Conservation (phyloP, 2,888 invertebrate genomes). For the Schrankia costaestrigalis region DNA sequence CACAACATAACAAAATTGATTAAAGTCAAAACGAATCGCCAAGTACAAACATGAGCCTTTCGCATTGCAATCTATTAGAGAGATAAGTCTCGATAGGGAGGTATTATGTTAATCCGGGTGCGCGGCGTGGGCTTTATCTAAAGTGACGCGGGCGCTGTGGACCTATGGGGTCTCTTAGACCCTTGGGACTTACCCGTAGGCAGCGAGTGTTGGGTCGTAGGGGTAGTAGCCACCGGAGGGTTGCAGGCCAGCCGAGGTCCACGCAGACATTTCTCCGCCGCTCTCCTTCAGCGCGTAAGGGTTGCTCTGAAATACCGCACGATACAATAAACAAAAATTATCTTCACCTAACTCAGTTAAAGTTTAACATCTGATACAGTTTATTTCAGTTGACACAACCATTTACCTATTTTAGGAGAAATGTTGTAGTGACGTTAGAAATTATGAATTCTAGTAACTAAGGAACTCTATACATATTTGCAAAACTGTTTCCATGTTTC, state of each 20-base stretch:
- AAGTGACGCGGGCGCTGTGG: constrained; percentile 63
- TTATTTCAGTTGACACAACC: constrained; percentile 18
- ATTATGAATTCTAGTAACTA: too few relatives aligned
- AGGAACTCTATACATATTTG: too few relatives aligned
- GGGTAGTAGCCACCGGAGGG: constrained; percentile 96
- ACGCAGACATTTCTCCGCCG: constrained; percentile 93
- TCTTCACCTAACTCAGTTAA: constrained; percentile 11
- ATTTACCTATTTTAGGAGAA: not conserved
- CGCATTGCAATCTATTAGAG: constrained; percentile 76
- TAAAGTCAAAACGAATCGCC: constrained; percentile 65
- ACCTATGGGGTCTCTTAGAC: constrained; percentile 54
- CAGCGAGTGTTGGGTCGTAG: constrained; percentile 94
- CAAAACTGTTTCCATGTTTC: too few relatives aligned
- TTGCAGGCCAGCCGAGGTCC: constrained; percentile 94
- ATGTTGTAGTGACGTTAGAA: too few relatives aligned
- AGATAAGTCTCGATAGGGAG: constrained; percentile 71
- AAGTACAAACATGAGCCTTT: constrained; percentile 73
- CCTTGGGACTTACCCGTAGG: constrained; percentile 91
- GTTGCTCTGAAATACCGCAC: constrained; percentile 88
- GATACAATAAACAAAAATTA: constrained; percentile 48
- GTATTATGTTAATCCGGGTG: constrained; percentile 72
- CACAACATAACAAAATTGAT: constrained; percentile 63
- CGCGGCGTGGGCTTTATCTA: constrained; percentile 73
- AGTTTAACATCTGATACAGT: constrained; percentile 20
- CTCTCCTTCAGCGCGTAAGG: constrained; percentile 93